Evolutionary conservation across 2,888 invertebrate species (phyloP).

Genomic region (Eilema sororculum): DNA sequence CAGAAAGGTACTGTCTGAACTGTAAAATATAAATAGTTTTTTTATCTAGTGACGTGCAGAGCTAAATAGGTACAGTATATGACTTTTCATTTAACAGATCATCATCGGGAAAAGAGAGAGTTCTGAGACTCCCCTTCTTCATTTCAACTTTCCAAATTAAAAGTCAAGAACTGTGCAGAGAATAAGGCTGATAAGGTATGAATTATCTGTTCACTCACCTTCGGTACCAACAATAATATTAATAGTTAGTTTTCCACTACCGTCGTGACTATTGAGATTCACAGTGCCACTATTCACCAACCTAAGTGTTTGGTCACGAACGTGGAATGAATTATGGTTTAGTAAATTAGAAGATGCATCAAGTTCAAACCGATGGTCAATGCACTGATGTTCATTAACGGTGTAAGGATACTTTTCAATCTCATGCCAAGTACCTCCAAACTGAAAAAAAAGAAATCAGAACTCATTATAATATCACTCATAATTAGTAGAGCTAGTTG

Average conservation of each 20-base stretch:
- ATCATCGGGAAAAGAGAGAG: too few relatives aligned
- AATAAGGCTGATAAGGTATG: too few relatives aligned
- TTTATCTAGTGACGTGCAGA: background rate
- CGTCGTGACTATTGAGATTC: slow-evolving; percentile 32
- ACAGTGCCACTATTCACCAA: slow-evolving; percentile 39
- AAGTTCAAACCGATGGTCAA: slow-evolving; percentile 47
- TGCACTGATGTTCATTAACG: slow-evolving; percentile 58
- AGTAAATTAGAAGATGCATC: slow-evolving; percentile 28
- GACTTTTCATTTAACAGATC: too few relatives aligned
- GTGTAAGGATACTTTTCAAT: slow-evolving; percentile 61
- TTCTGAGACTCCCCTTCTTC: too few relatives aligned
- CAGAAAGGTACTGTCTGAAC: slow-evolving; percentile 74
- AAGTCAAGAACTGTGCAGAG: too few relatives aligned
- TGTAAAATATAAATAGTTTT: slow-evolving; percentile 50
- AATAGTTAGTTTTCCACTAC: slow-evolving; percentile 37
- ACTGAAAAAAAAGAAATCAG: slow-evolving; percentile 45
- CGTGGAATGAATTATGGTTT: slow-evolving; percentile 50
- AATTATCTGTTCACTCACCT: slow-evolving; percentile 14
- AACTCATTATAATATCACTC: background rate
- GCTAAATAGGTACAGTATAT: background rate
- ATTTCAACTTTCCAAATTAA: too few relatives aligned
- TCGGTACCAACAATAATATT: slow-evolving; percentile 23
- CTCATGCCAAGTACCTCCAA: slow-evolving; percentile 63
- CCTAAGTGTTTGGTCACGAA: slow-evolving; percentile 47
- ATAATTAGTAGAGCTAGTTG: background rate